phyloP scores from a whole-genome alignment of 53 echinoderm and acorn worm genomes.

The Echinometra lucunter region DNA sequence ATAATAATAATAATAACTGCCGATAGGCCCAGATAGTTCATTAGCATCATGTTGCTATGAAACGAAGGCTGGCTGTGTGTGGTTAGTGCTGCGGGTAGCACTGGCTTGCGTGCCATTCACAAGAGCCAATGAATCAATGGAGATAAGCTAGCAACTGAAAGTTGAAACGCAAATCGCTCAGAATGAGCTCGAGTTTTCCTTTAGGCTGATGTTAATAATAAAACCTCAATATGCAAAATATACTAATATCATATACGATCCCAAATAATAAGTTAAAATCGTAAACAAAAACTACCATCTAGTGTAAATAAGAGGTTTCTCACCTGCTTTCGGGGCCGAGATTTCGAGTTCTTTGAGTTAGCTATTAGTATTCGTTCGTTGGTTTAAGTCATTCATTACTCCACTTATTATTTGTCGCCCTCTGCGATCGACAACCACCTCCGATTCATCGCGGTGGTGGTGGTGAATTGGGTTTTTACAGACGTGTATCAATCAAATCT shows the following conservation, averaged over 20 bases:
- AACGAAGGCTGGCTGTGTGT: background rate
- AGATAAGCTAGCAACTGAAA: background rate
- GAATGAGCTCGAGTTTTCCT: background rate
- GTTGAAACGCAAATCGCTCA: background rate
- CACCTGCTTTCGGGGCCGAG: background rate
- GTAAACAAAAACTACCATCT: background rate
- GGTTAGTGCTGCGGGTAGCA: background rate
- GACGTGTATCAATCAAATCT: too few species aligned
- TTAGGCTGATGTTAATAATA: background rate
- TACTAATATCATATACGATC: background rate
- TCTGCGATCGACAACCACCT: background rate
- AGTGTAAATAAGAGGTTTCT: background rate
- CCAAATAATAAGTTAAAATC: background rate
- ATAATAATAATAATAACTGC: too few species aligned
- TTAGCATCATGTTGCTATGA: constrained; percentile 47
- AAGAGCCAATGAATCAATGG: background rate
- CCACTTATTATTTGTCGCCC: constrained; percentile 3
- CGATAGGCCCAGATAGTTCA: background rate
- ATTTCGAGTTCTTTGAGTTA: background rate
- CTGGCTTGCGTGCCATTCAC: background rate
- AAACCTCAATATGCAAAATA: background rate
- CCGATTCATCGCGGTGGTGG: too few species aligned
- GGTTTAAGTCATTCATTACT: background rate
- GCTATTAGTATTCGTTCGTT: background rate
- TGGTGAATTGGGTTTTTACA: too few species aligned